phyloP scores from a whole-genome alignment of 1,140 invertebrate species.

The Agrypnia vestita region DNA sequence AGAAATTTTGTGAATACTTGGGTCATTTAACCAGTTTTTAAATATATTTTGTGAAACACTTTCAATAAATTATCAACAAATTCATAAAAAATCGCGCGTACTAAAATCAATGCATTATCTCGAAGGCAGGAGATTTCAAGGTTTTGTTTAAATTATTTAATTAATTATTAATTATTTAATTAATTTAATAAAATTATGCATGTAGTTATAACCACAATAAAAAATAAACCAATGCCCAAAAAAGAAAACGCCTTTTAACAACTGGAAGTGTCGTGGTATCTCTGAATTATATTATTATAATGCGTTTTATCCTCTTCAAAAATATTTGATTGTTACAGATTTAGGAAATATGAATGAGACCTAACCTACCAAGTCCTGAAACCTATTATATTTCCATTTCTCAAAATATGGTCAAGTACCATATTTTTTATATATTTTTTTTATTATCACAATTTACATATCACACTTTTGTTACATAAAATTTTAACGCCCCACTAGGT shows the following conservation, averaged over 20 bases:
- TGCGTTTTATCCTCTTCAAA: too few species aligned
- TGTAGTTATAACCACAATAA: too few species aligned
- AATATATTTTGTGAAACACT: background rate
- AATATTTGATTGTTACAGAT: too few species aligned
- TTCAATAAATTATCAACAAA: background rate
- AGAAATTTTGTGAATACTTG: conserved; percentile 5
- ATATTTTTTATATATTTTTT: background rate
- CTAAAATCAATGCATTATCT: background rate
- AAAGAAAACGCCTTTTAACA: too few species aligned
- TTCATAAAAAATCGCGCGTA: background rate
- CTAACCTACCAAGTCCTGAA: background rate
- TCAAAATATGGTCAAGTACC: background rate
- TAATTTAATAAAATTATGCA: too few species aligned
- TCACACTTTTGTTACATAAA: too few species aligned
- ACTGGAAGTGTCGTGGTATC: too few species aligned
- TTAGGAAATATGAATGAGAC: too few species aligned
- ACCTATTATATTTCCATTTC: background rate
- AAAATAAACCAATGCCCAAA: too few species aligned
- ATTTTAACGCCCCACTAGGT: too few species aligned
- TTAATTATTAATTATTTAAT: too few species aligned
- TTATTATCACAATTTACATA: background rate
- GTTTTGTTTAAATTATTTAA: background rate
- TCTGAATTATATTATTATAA: too few species aligned
- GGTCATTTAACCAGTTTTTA: conserved; percentile 18
- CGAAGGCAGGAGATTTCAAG: background rate